phyloP scores from a whole-genome alignment of 2,113 vertebrate species.

The Alethe diademata region DNA sequence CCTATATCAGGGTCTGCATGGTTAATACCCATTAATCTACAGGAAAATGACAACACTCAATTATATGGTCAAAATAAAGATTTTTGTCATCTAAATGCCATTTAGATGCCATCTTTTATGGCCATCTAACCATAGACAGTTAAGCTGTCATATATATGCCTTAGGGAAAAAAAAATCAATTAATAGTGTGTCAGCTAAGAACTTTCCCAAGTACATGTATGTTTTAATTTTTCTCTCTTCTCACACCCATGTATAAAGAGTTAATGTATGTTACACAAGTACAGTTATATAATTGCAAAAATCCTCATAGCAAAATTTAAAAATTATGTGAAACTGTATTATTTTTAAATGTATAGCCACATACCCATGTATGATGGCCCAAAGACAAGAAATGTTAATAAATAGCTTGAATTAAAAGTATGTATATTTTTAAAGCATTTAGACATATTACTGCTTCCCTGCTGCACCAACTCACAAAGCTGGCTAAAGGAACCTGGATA shows the following conservation, averaged over 20 bases:
- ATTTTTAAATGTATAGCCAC: not conserved
- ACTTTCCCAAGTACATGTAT: not conserved
- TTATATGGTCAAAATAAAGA: not conserved
- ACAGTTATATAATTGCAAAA: conserved; percentile 37
- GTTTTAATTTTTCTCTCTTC: not conserved
- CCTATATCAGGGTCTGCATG: not conserved
- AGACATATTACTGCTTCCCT: conserved; percentile 20
- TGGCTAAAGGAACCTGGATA: conserved; percentile 65
- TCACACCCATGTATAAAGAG: not conserved
- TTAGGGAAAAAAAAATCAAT: not conserved
- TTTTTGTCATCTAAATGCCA: not conserved
- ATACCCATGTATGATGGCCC: not conserved
- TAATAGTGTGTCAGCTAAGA: not conserved
- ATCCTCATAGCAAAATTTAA: not conserved
- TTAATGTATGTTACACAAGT: not conserved
- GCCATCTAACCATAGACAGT: not conserved
- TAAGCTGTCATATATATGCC: not conserved
- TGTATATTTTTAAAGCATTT: conserved; percentile 31
- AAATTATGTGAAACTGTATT: not conserved
- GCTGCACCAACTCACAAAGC: conserved; percentile 59
- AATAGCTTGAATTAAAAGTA: not conserved
- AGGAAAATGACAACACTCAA: not conserved
- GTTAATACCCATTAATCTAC: not conserved
- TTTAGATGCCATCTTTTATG: not conserved
- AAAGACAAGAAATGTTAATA: conserved; percentile 10